Conservation (phyloP, 2,888 invertebrate species). For the Agrotis segetum region DNA sequence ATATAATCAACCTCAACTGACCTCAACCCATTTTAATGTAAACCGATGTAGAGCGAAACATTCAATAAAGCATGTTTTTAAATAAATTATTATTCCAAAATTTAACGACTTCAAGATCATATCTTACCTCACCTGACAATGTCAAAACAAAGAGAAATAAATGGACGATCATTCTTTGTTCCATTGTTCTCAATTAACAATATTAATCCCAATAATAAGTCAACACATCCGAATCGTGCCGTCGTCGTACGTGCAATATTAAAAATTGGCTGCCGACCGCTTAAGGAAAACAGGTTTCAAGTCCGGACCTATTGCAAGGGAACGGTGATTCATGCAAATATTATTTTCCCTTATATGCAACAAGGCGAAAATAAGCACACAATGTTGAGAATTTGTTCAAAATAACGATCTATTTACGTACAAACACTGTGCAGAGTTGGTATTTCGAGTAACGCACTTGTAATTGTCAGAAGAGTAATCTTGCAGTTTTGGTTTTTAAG, state of each 20-base stretch:
- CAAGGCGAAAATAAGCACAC: constrained; percentile 64
- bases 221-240: constrained; percentile 35
- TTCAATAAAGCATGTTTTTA: not conserved
- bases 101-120: constrained; percentile 19
- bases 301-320: constrained; percentile 47
- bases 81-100: constrained; percentile 18
- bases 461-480: constrained; percentile 56
- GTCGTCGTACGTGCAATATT: constrained; percentile 40
- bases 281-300: constrained; percentile 65
- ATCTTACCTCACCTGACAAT: constrained; percentile 27
- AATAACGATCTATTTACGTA: constrained; percentile 71
- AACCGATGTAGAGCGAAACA: not conserved
- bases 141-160: constrained; percentile 60
- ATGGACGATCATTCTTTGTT: constrained; percentile 65
- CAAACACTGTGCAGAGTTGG: constrained; percentile 64
- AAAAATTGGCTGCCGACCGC: constrained; percentile 51
- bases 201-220: constrained; percentile 51
- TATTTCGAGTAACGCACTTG: constrained; percentile 61
- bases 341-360: constrained; percentile 68
- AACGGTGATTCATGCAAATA: constrained; percentile 67
- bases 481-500: constrained; percentile 45
- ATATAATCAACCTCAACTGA: not conserved
- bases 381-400: constrained; percentile 66
- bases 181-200: constrained; percentile 70
- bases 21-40: not conserved